These are phyloP conservation scores for Myotis planiceps DNA, from an alignment of 2,797 vertebrate species.

Conservation along the genomic window DNA sequence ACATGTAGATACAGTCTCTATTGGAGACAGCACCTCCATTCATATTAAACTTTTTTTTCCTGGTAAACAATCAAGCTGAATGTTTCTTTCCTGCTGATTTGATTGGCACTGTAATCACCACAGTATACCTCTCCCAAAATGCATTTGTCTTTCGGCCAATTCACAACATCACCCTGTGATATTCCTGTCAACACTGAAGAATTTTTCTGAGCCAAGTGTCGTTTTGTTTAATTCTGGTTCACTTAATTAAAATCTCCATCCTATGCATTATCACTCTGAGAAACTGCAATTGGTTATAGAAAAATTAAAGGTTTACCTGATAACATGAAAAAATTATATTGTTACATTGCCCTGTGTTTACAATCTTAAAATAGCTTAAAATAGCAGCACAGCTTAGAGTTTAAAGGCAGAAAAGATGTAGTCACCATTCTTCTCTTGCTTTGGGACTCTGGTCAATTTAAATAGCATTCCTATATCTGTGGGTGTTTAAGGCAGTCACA, in stretches of 20 bases:
- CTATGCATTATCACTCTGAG: neutral
- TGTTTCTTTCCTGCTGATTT: slow-evolving; percentile 18
- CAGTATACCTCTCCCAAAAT: neutral
- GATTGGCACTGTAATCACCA: slow-evolving; percentile 9
- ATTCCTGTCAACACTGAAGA: neutral
- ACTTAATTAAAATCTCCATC: slow-evolving; percentile 45
- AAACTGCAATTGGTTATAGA: neutral
- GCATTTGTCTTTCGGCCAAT: neutral
- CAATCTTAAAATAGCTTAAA: neutral
- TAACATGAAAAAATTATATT: neutral
- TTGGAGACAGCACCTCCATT: neutral
- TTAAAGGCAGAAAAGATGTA: neutral
- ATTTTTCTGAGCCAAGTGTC: neutral
- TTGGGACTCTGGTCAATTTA: neutral
- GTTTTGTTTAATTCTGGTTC: neutral
- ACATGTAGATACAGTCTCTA: neutral
- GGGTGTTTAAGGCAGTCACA: neutral
- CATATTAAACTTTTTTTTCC: slow-evolving; percentile 24
- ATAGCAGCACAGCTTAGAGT: neutral
- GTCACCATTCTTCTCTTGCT: neutral
- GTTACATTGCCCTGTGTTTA: neutral
- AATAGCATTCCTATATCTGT: rapidly evolving
- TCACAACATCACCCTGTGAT: neutral
- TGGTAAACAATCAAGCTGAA: slow-evolving; percentile 14
- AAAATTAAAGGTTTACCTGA: neutral